Percentiles rank a stretch among this genome's conserved stretches.
Evolutionary conservation across 2,888 invertebrate genomes (phyloP).

Genomic region (Sphaerophoria rueppellii): DNA sequence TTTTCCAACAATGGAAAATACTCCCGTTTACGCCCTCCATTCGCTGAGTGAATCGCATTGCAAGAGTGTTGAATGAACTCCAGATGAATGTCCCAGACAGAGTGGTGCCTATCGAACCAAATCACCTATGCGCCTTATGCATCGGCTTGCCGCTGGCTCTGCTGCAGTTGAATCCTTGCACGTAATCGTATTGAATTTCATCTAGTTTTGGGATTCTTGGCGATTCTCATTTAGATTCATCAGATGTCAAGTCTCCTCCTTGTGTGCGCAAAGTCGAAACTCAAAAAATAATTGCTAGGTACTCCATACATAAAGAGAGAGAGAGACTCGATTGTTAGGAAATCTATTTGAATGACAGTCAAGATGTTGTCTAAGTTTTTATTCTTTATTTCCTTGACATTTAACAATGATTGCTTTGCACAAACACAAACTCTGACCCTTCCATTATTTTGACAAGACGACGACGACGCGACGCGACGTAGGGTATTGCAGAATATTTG

Average conservation of each 20-base stretch:
- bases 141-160: constrained; percentile 37
- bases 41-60: constrained; percentile 52
- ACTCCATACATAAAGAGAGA: constrained; percentile 56
- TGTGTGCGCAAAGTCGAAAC: constrained; percentile 16
- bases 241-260: constrained; percentile 14
- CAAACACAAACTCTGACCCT: constrained; percentile 65
- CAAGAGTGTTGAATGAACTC: constrained; percentile 52
- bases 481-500: constrained; percentile 21
- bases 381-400: constrained; percentile 31
- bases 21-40: constrained; percentile 69
- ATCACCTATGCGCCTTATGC: constrained; percentile 59
- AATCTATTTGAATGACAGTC: constrained; percentile 72
- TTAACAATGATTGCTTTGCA: constrained; percentile 50
- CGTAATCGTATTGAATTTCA: constrained; percentile 65
- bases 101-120: constrained; percentile 49
- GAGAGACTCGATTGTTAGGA: constrained; percentile 63
- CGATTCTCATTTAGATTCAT: constrained; percentile 7
- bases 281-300: constrained; percentile 11
- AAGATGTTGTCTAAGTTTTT: constrained; percentile 70
- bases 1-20: constrained; percentile 58
- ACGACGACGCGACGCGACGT: too few relatives aligned
- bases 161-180: constrained; percentile 56
- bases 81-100: constrained; percentile 51
- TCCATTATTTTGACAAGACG: constrained; percentile 21
- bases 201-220: constrained; percentile 11